phyloP scores from a whole-genome alignment of 2,797 vertebrate genomes.

The Helostoma temminkii region DNA sequence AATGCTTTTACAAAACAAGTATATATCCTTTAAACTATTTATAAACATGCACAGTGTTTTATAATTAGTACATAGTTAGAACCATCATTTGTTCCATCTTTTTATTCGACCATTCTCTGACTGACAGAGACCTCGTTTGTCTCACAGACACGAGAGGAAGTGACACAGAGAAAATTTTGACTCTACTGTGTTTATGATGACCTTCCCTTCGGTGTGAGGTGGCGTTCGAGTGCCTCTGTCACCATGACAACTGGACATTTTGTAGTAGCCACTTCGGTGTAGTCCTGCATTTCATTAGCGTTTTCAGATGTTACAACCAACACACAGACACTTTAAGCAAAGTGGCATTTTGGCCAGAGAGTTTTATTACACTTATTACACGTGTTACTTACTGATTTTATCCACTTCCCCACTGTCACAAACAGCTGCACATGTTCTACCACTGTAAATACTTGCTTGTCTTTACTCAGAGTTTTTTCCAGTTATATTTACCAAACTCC shows the following conservation, averaged over 20 bases:
- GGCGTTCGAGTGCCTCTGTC: conserved; percentile 58
- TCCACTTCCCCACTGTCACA: background rate
- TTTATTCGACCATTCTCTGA: background rate
- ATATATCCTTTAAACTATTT: too few species aligned
- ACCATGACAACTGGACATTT: conserved; percentile 67
- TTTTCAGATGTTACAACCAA: conserved; percentile 48
- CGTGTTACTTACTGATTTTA: background rate
- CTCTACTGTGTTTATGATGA: conserved; percentile 61
- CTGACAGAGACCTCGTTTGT: conserved; percentile 28
- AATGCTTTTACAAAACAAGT: too few species aligned
- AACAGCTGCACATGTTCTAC: background rate
- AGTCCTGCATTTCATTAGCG: conserved; percentile 61
- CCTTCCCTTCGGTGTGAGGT: conserved; percentile 59
- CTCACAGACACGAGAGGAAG: conserved; percentile 18
- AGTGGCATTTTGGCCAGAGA: conserved; percentile 21
- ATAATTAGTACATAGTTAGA: too few species aligned
- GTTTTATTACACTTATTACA: conserved; percentile 2
- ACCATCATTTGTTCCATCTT: background rate
- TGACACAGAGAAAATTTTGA: conserved; percentile 47
- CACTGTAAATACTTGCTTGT: background rate
- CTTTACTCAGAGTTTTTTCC: background rate
- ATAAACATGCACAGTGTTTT: too few species aligned
- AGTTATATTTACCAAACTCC: background rate
- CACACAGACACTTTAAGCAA: conserved; percentile 27
- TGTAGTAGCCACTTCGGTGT: conserved; percentile 60